Evolutionary conservation across 2,888 invertebrate species (phyloP).

Genomic region (Pycnomerus fuliginosus): DNA sequence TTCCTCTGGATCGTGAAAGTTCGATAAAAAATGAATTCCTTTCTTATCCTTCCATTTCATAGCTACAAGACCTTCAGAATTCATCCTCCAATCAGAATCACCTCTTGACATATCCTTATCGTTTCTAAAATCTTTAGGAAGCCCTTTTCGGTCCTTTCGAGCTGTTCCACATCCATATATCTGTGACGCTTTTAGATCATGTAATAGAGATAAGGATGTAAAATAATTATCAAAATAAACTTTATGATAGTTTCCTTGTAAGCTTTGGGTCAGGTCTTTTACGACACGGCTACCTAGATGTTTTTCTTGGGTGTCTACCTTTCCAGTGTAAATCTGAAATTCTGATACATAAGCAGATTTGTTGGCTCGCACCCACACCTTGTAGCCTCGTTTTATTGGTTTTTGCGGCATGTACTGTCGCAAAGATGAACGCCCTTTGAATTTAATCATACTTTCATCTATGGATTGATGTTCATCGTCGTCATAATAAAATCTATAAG

Average conservation of each 20-base stretch:
- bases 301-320: slow-evolving; percentile 39
- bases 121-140: slow-evolving; percentile 24
- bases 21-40: slow-evolving; percentile 1
- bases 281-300: slow-evolving; percentile 24
- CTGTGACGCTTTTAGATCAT: slow-evolving; percentile 21
- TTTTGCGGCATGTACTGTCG: slow-evolving; percentile 1
- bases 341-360: slow-evolving; percentile 30
- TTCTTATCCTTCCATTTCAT: slow-evolving; percentile 17
- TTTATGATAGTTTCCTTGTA: slow-evolving; percentile 23
- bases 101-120: slow-evolving; percentile 31
- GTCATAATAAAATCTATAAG: too few relatives aligned
- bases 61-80: slow-evolving; percentile 2
- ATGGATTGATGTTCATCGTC: too few relatives aligned
- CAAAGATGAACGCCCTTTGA: slow-evolving; percentile 8
- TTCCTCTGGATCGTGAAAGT: neutral
- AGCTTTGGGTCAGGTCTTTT: slow-evolving; percentile 24
- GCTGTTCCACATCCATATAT: slow-evolving; percentile 34
- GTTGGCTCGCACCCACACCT: slow-evolving; percentile 15
- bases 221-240: too few relatives aligned
- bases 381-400: slow-evolving; percentile 6
- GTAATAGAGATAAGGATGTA: slow-evolving; percentile 25
- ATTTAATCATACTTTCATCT: too few relatives aligned
- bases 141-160: slow-evolving; percentile 26
- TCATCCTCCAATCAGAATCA: slow-evolving; percentile 31
- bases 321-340: slow-evolving; percentile 41